Conservation (phyloP, 2,797 vertebrate species). For the Aplochiton taeniatus region DNA sequence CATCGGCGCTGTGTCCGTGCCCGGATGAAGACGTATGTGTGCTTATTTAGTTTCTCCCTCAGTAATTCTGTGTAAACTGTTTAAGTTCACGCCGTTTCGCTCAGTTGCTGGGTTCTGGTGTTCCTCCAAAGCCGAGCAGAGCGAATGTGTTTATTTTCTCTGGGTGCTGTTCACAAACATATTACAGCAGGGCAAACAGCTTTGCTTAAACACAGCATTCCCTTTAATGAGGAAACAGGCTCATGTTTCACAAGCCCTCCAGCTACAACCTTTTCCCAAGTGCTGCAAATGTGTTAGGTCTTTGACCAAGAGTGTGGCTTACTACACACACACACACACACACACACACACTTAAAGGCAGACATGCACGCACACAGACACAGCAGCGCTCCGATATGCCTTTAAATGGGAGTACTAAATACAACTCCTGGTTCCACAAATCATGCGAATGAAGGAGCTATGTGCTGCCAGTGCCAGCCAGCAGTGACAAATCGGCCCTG, state of each 20-base stretch:
- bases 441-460: conserved; percentile 70
- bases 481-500: conserved; percentile 72
- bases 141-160: conserved; percentile 38
- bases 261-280: conserved; percentile 61
- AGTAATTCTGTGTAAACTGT: conserved; percentile 62
- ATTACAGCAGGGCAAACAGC: conserved; percentile 74
- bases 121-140: conserved; percentile 57
- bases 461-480: conserved; percentile 68
- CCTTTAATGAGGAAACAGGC: conserved; percentile 72
- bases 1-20: conserved; percentile 41
- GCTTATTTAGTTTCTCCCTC: conserved; percentile 62
- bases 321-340: neutral
- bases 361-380: neutral
- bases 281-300: conserved; percentile 60
- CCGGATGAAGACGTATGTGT: conserved; percentile 63
- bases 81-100: conserved; percentile 57
- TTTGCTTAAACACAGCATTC: conserved; percentile 70
- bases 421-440: conserved; percentile 73
- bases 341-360: neutral
- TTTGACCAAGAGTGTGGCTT: conserved; percentile 55
- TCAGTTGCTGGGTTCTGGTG: conserved; percentile 56
- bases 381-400: conserved; percentile 63
- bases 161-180: conserved; percentile 69
- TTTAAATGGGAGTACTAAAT: conserved; percentile 78
- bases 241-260: conserved; percentile 72